phyloP scores from a whole-genome alignment of 2,113 vertebrate genomes.

The Muntiacus reevesi region DNA sequence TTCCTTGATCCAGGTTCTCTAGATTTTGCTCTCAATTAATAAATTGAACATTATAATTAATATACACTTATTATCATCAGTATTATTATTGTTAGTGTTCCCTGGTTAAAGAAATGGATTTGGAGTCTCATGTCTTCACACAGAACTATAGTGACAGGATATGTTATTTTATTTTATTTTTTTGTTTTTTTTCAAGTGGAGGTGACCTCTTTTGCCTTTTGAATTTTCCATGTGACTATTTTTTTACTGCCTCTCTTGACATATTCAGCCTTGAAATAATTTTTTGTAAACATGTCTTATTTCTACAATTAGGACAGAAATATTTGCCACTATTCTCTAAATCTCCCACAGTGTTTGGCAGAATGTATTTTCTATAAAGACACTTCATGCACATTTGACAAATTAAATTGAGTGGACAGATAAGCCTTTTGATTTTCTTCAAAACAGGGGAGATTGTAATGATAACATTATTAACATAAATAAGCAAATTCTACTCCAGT shows the following conservation, averaged over 20 bases:
- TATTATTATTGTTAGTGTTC: background rate
- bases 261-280: constrained; percentile 1
- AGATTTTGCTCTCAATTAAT: background rate
- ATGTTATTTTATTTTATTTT: background rate
- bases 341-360: background rate
- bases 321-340: background rate
- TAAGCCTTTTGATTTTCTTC: background rate
- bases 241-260: background rate
- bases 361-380: constrained; percentile 26
- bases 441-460: background rate
- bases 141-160: background rate
- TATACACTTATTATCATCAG: background rate
- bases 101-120: background rate
- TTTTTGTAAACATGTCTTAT: background rate
- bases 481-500: background rate
- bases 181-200: background rate
- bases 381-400: constrained; percentile 26
- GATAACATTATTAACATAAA: constrained; percentile 17
- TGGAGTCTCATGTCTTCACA: background rate
- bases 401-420: constrained; percentile 12
- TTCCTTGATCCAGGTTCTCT: background rate
- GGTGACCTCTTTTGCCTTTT: background rate
- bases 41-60: background rate
- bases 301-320: constrained; percentile 19
- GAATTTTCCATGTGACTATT: background rate